Evolutionary conservation across 2,888 invertebrate species (phyloP).

Genomic region (Prenolepis imparis): DNA sequence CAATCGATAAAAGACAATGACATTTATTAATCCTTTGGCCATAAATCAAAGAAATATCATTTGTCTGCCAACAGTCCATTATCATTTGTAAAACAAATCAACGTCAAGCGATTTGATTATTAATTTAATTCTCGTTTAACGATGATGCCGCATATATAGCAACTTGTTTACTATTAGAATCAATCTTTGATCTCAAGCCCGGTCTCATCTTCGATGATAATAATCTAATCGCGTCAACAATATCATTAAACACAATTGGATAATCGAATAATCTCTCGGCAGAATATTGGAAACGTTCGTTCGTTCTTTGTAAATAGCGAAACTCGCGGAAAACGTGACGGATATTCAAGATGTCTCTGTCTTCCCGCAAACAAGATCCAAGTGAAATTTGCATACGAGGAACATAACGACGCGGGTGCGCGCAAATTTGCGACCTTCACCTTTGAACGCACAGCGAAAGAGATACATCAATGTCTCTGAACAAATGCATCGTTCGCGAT

Average conservation of each 20-base stretch:
- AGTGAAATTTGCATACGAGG: conserved; percentile 14
- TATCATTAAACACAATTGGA: conserved; percentile 6
- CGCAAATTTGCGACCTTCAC: conserved; percentile 41
- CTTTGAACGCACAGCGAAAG: conserved; percentile 27
- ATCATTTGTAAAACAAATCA: not conserved
- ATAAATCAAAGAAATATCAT: not conserved
- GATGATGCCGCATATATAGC: too few relatives aligned
- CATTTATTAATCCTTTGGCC: not conserved
- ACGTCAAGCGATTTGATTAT: not conserved
- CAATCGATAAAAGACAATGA: not conserved
- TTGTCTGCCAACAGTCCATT: not conserved
- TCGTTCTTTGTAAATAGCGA: not conserved
- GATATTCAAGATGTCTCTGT: not conserved
- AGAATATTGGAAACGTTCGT: not conserved
- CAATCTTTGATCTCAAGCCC: not conserved
- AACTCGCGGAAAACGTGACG: not conserved
- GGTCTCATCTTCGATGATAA: not conserved
- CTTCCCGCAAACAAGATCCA: not conserved
- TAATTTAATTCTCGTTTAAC: not conserved
- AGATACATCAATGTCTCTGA: conserved; percentile 39
- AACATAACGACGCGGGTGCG: not conserved
- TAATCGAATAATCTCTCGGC: not conserved
- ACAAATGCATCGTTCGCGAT: conserved; percentile 33
- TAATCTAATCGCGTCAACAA: not conserved
- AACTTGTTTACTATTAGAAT: not conserved